Percentiles rank a stretch among this genome's conserved stretches.
Conservation (phyloP, 2,797 vertebrate species). For the Enteromius unitaeniatus region DNA sequence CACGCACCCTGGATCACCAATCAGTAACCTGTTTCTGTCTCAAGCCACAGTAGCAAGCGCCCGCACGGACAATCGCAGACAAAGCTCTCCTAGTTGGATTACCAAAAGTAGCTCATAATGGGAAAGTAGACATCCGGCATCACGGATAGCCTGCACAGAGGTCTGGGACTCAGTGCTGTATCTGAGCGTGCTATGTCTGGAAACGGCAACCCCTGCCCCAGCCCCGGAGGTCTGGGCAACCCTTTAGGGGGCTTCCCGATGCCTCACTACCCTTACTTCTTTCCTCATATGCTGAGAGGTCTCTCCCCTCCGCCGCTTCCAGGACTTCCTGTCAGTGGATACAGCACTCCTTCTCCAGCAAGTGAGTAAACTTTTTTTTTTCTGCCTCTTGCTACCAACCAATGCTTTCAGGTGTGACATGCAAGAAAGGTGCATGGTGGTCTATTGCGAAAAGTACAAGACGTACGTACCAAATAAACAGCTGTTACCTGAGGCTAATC, state of each 20-base stretch:
- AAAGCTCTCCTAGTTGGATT: slow-evolving; percentile 35
- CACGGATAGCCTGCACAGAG: slow-evolving; percentile 32
- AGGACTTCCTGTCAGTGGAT: slow-evolving; percentile 84
- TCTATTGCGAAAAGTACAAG: neutral
- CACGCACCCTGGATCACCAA: slow-evolving; percentile 3
- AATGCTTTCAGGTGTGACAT: neutral
- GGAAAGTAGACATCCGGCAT: slow-evolving; percentile 23
- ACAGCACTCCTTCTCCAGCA: slow-evolving; percentile 89
- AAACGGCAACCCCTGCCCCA: slow-evolving; percentile 83
- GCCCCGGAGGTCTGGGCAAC: slow-evolving; percentile 38
- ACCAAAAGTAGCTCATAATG: slow-evolving; percentile 41
- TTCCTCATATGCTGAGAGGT: slow-evolving; percentile 85
- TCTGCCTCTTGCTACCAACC: neutral
- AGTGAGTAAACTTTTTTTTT: slow-evolving; percentile 76
- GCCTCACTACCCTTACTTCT: slow-evolving; percentile 87
- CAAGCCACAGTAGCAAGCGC: slow-evolving; percentile 7
- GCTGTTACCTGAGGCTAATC: neutral
- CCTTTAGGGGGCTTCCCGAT: slow-evolving; percentile 83
- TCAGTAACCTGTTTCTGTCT: slow-evolving; percentile 8
- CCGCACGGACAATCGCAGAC: slow-evolving; percentile 5
- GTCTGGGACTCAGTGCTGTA: slow-evolving; percentile 44
- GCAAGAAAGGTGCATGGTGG: neutral
- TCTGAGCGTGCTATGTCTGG: slow-evolving; percentile 78
- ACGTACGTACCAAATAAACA: slow-evolving; percentile 6
- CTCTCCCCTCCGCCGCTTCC: slow-evolving; percentile 82